These are phyloP conservation scores for Drosophila paulistorum DNA, from an alignment of 1,140 invertebrate species.

Conservation along the genomic window DNA sequence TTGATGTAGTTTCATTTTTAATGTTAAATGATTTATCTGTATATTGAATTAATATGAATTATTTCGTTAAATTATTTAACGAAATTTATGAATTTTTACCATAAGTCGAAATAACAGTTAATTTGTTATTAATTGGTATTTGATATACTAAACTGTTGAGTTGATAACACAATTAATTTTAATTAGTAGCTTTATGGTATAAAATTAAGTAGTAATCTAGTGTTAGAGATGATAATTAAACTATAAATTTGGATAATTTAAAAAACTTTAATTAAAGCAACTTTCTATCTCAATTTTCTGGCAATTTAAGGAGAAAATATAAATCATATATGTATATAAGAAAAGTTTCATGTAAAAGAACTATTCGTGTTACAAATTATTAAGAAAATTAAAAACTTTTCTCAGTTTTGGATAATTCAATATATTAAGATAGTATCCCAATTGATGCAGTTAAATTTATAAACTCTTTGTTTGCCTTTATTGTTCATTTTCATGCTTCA, in stretches of 20 bases:
- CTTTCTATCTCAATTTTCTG: too few relatives aligned
- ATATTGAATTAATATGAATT: neutral
- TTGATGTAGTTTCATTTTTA: too few relatives aligned
- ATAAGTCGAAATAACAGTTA: neutral
- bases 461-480: neutral
- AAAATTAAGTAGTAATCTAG: neutral
- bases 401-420: neutral
- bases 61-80: neutral
- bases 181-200: neutral
- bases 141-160: neutral
- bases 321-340: too few relatives aligned
- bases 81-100: neutral
- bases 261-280: too few relatives aligned
- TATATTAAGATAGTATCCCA: neutral
- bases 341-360: too few relatives aligned
- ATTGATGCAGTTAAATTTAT: neutral
- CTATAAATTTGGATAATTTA: too few relatives aligned
- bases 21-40: neutral
- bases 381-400: too few relatives aligned
- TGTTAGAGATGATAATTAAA: too few relatives aligned
- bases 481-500: constrained; percentile 1
- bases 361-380: too few relatives aligned
- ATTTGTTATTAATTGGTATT: neutral
- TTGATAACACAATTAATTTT: neutral
- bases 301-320: too few relatives aligned